Base-by-base conservation (phyloP, 1,140 invertebrate genomes). In the Spodoptera litura region DNA sequence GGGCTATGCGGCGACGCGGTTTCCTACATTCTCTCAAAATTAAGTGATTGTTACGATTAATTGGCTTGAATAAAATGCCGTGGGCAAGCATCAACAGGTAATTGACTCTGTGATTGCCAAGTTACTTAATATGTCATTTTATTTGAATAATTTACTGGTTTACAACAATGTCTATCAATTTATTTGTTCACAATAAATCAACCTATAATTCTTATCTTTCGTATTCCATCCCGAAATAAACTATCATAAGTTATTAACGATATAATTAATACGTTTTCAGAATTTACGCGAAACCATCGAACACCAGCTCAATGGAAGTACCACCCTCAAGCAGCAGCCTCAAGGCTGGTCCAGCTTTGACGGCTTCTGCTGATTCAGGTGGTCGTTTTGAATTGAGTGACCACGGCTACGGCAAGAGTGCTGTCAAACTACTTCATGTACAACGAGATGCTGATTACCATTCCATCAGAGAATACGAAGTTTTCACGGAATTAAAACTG, bases 331-430 rank as follows among this genome's bases (percentile, higher is more conserved):
- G 68, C 2, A 72, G 61, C 8, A 20, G 71, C n/a, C 72, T 58
- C 10, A 80, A 58, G 0, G 71, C 87, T 27, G 84, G 79, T 20
- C 70, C 86, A 9, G 88, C 83, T 44, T 83, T 83, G 27, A 93
- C 93, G 11, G 93, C 92, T 4, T 89, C 92, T 8, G 87, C 85
- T 5, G 93, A 94, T 74, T 84, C 87, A 3, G 90, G 91, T 12
- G 93, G 93, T 55, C 88, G 91, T 11, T 97, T 96, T 82, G 95
- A 96, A 86, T 95, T 97, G 53, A 95, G 95, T 62, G 95, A 96
- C 79, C 95, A 96, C 66, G 96, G 96, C 11, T 97, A 97, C 88
- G 97, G 97, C 27, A 97, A 97, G 91, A 96, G 96, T 92, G 94
- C 95, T 72, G 96, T 98, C 0, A 97, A 97, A 87, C 91, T 97